Conservation (phyloP, 1,140 invertebrate species). For the Eupristina koningsbergeri region DNA sequence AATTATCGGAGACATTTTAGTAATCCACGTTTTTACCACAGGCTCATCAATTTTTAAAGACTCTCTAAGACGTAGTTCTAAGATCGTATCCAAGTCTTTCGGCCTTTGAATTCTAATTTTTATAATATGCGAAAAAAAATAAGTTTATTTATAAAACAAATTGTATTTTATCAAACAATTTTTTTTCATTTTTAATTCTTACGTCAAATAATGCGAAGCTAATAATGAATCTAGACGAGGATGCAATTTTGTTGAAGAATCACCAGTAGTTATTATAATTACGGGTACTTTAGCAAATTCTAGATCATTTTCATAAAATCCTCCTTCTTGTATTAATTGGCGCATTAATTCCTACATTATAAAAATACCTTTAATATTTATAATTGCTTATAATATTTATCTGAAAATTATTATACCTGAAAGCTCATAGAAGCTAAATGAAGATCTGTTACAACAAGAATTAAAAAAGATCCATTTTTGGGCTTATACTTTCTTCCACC, state of each 20-base stretch:
- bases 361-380: background rate
- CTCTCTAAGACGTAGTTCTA: slow-evolving; percentile 62
- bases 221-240: slow-evolving; percentile 65
- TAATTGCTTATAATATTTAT: background rate
- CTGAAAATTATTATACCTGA: slow-evolving; percentile 57
- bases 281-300: slow-evolving; percentile 69
- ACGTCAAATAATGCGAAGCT: slow-evolving; percentile 63
- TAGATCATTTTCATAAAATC: slow-evolving; percentile 70
- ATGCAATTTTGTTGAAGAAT: slow-evolving; percentile 64
- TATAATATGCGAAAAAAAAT: background rate
- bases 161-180: background rate
- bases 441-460: slow-evolving; percentile 66
- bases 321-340: slow-evolving; percentile 67
- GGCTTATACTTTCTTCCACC: slow-evolving; percentile 66
- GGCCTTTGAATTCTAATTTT: slow-evolving; percentile 48
- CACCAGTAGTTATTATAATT: slow-evolving; percentile 64
- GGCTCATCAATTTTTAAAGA: slow-evolving; percentile 56
- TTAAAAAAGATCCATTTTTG: slow-evolving; percentile 63
- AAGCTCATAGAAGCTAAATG: slow-evolving; percentile 66
- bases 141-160: background rate
- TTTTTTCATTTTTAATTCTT: slow-evolving; percentile 27
- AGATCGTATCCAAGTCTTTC: slow-evolving; percentile 60
- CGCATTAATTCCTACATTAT: slow-evolving; percentile 63
- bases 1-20: slow-evolving; percentile 58
- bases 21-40: slow-evolving; percentile 61